Base-by-base conservation (phyloP, 1,140 invertebrate genomes). In the Drosophila murphyi region DNA sequence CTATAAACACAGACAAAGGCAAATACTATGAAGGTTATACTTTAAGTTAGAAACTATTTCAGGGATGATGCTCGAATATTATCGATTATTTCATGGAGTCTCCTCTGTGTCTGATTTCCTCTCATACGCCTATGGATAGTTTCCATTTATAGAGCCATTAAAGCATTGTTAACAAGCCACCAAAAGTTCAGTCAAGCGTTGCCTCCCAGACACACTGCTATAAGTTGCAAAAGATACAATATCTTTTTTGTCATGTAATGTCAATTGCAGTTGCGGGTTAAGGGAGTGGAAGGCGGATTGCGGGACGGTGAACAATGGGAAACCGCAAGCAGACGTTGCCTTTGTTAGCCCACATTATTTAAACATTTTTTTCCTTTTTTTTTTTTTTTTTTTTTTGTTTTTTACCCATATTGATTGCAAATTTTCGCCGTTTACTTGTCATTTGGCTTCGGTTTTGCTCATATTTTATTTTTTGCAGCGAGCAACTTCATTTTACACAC, bases 211-310 rank as follows among this genome's bases (percentile, higher is more conserved):
- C 41, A 34, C 50, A 59, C 7, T 34, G 20, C 20, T 56, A 71
- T 75, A 62, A 50, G 43, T 74, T 60, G 51, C 67, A 62, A 75
- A 70, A 75, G 68, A 75, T 64, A 64, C 72, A 64, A 64, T 72
- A 64, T 72, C 61, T 64, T 72, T 60, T 34, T 60, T 45, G 34
- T 32, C 48, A 72, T 35, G 64, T 55, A 70, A 56, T 75, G 72
- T 63, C 72, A 71, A 39, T 62, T 71, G 68, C 60, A 71, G 45
- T 32, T 35, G 54, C 41, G 45, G 31, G 31, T 6, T 34, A 20
- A 20, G 8, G 3, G 43, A 4, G 29, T 5, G 56, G 2, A 5
- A n/a, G 45, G 10, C 31, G n/a, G 34, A 20, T 39, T 28, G 47
- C 43, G 37, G 39, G 20, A 20, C 1, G 20, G 20, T 20, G 20